Evolutionary conservation across 2,797 vertebrate genomes (phyloP), one percentile per base, ranked within the genome.

Genomic region (Pelodytes ibericus): DNA sequence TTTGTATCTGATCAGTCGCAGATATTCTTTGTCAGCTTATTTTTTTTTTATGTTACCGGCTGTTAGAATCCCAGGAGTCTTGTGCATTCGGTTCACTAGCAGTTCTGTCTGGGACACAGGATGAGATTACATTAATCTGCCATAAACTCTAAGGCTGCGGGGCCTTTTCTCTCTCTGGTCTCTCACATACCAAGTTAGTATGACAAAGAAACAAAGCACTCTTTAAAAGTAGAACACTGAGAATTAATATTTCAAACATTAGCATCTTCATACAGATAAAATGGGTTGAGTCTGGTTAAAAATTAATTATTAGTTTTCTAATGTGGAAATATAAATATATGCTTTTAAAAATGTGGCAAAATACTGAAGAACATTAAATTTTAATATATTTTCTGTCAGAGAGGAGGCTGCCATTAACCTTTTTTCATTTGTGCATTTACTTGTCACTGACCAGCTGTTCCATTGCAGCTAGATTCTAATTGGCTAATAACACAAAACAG

Each of bases 31-130:
- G 66, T 71, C 57, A 49, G 41, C 2, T 30, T 44, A 66, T 73
- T 31, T 66, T 62, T 62, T 44, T 13, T n/a, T 58, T 2, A 41
- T 36, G 73, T 39, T 75, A 70, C 71, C 81, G 83, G 69, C 61
- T 33, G 47, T 85, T 83, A 79, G 73, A 71, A 56, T 86, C 86
- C 83, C 86, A 63, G 69, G 88, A 71, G 88, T 76, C 16, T 66
- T 85, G 87, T 87, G 89, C 83, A 88, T 85, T 82, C 73, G 79
- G 70, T 24, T 69, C 47, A 36, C 67, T 31, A 24, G 67, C 73
- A 68, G 80, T 65, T 71, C 59, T 72, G 71, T 62, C 70, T 77
- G 56, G 22, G 66, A 64, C 75, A 41, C 66, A 81, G 64, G 80
- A 71, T 72, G 74, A 80, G 67, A 31, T 73, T 76, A 27, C 64